Evolutionary conservation across 2,113 vertebrate genomes (phyloP).

Genomic region (Himantopus leucocephalus): DNA sequence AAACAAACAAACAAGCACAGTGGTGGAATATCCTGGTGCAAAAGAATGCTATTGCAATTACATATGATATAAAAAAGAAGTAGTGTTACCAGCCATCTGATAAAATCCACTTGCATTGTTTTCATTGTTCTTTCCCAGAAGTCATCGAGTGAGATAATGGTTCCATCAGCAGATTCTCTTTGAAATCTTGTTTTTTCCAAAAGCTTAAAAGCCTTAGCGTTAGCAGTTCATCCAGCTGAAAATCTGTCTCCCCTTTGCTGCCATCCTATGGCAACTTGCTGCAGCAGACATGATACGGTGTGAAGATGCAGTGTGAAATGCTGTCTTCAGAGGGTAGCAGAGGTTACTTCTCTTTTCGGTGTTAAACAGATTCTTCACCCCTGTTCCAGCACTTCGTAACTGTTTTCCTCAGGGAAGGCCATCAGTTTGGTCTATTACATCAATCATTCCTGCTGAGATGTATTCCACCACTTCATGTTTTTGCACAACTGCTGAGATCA

Average conservation of each 20-base stretch:
- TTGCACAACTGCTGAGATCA: neutral
- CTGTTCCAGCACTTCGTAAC: neutral
- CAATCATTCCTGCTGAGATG: neutral
- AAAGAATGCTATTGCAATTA: neutral
- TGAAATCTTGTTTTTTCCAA: neutral
- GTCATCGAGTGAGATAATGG: neutral
- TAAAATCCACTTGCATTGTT: neutral
- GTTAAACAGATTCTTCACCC: neutral
- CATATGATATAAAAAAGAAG: neutral
- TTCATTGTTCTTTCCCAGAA: neutral
- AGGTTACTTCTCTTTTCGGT: neutral
- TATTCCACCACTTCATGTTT: neutral
- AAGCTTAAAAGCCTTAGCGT: neutral
- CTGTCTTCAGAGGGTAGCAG: slow-evolving; percentile 37
- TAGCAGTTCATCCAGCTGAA: neutral
- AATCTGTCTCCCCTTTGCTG: slow-evolving; percentile 28
- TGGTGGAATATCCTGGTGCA: neutral
- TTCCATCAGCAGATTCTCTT: neutral
- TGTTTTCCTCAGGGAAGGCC: neutral
- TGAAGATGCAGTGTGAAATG: slow-evolving; percentile 3
- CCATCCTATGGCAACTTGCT: slow-evolving; percentile 4
- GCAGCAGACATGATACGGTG: neutral
- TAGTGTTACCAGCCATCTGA: neutral
- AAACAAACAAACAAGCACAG: neutral
- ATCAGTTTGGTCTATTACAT: neutral